Conservation (phyloP, 23 tunicate species). For the Ciona savignyi region DNA sequence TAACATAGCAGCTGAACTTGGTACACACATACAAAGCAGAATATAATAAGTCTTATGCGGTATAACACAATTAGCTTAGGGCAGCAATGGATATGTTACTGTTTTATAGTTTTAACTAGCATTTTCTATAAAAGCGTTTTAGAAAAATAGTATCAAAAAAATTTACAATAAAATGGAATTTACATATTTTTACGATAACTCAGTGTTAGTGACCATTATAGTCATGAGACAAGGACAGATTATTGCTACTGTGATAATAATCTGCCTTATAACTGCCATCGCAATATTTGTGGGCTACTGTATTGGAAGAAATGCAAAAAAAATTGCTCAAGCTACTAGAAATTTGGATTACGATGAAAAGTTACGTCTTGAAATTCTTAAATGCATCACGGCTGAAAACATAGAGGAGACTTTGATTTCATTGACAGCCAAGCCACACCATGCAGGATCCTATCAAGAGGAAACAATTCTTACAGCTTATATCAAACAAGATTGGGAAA, state of each 20-base stretch:
- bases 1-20: too few species aligned
- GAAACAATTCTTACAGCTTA: slow-evolving; percentile 44
- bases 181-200: too few species aligned
- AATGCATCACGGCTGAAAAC: slow-evolving; percentile 12
- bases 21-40: too few species aligned
- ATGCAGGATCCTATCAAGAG: slow-evolving; percentile 67
- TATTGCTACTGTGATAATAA: neutral
- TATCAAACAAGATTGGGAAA: slow-evolving; percentile 28
- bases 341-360: neutral
- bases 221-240: neutral
- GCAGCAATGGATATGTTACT: too few species aligned
- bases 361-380: neutral
- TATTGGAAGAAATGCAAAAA: neutral
- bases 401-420: slow-evolving; percentile 33
- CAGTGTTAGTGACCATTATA: too few species aligned
- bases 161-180: too few species aligned
- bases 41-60: too few species aligned
- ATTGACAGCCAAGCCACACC: slow-evolving; percentile 49
- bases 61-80: too few species aligned
- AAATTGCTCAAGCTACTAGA: too few species aligned
- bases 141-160: too few species aligned
- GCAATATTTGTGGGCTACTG: neutral
- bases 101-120: too few species aligned
- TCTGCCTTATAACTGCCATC: neutral
- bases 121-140: too few species aligned